phyloP scores from a whole-genome alignment of 2,888 invertebrate genomes.

The Strigamia maritima region DNA sequence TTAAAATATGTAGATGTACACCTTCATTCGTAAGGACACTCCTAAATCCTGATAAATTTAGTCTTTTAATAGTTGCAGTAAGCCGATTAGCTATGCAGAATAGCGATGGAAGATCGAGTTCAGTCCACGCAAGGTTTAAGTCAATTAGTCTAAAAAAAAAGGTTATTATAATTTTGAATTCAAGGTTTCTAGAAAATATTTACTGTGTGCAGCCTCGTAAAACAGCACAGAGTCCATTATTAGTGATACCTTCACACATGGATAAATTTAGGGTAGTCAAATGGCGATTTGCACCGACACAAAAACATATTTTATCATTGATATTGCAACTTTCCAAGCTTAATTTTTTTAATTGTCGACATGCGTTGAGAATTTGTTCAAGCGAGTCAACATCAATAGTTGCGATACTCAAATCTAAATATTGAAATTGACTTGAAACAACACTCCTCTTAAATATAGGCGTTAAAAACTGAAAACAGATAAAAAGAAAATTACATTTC shows the following conservation, averaged over 20 bases:
- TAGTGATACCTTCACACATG: conserved; percentile 71
- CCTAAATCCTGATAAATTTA: conserved; percentile 80
- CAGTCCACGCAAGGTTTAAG: conserved; percentile 77
- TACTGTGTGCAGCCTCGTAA: conserved; percentile 60
- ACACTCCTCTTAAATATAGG: conserved; percentile 31
- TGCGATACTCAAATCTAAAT: conserved; percentile 80
- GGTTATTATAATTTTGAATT: conserved; percentile 57
- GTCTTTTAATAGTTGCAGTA: conserved; percentile 64
- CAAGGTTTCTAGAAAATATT: conserved; percentile 45
- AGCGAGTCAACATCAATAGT: conserved; percentile 58
- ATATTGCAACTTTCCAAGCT: conserved; percentile 76
- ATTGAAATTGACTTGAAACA: conserved; percentile 61
- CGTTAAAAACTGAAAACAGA: background rate
- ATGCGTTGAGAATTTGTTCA: conserved; percentile 61
- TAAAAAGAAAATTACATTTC: conserved; percentile 44
- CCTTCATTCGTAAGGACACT: conserved; percentile 70
- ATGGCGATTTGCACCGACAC: conserved; percentile 65
- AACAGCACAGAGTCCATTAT: conserved; percentile 60
- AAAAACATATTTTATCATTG: conserved; percentile 62
- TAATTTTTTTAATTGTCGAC: conserved; percentile 70
- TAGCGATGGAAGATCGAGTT: background rate
- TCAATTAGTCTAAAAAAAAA: conserved; percentile 55
- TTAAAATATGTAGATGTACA: conserved; percentile 55
- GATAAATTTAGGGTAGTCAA: conserved; percentile 79
- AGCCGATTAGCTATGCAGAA: conserved; percentile 59